Conservation (phyloP, 1,140 invertebrate species). For the Drosophila sucinea region DNA sequence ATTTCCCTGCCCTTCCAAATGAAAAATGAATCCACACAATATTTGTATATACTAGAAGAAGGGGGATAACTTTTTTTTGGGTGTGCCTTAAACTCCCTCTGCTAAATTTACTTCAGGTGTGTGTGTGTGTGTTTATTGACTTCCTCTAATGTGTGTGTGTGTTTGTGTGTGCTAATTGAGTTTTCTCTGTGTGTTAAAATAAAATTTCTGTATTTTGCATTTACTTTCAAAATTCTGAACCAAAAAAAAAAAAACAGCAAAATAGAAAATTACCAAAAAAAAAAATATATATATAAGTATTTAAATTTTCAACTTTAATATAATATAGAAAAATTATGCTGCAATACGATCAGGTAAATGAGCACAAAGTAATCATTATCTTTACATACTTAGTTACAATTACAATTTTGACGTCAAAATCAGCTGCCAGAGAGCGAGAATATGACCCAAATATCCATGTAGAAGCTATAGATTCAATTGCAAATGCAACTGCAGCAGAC, state of each 20-base stretch:
- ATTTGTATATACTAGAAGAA: conserved; percentile 3
- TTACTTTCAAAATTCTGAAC: conserved; percentile 47
- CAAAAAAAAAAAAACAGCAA: conserved; percentile 15
- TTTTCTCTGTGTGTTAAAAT: conserved; percentile 10
- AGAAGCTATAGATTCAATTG: conserved; percentile 38
- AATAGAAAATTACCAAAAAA: conserved; percentile 30
- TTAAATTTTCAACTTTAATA: conserved; percentile 18
- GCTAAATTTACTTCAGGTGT: conserved; percentile 25
- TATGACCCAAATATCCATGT: conserved; percentile 46
- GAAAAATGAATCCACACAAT: not conserved
- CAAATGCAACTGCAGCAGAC: conserved; percentile 26
- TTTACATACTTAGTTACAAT: conserved; percentile 15
- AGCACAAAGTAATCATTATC: conserved; percentile 18
- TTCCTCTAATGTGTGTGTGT: conserved; percentile 13
- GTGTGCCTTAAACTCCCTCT: conserved; percentile 40
- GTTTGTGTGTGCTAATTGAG: conserved; percentile 33
- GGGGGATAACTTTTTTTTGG: conserved; percentile 14
- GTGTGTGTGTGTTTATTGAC: conserved; percentile 16
- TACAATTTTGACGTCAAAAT: conserved; percentile 47
- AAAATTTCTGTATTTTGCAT: conserved; percentile 18
- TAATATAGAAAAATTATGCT: conserved; percentile 48
- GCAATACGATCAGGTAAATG: conserved; percentile 66
- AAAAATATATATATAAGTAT: not conserved
- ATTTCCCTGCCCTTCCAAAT: not conserved
- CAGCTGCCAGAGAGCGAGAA: conserved; percentile 33